Conservation (phyloP, 2,888 invertebrate species). For the Papilio elwesi region DNA sequence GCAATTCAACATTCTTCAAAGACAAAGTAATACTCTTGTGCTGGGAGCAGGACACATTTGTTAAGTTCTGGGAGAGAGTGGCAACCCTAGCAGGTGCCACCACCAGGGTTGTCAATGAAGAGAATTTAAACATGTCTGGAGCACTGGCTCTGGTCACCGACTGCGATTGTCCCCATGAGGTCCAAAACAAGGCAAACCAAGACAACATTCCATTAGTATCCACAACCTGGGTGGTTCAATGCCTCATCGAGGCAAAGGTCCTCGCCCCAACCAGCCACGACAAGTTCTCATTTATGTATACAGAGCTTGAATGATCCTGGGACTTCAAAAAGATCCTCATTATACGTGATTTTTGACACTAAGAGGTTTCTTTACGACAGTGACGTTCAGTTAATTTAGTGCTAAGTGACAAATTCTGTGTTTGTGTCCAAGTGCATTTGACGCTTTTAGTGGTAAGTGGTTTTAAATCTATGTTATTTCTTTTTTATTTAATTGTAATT, state of each 20-base stretch:
- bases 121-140: constrained; percentile 74
- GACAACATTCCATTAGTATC: constrained; percentile 87
- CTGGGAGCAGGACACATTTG: constrained; percentile 80
- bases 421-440: constrained; percentile 45
- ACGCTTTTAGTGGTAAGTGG: constrained; percentile 27
- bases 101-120: constrained; percentile 76
- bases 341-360: constrained; percentile 80
- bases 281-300: constrained; percentile 82
- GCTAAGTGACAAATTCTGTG: constrained; percentile 26
- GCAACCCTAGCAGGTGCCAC: constrained; percentile 83
- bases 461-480: neutral
- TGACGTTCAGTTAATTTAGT: constrained; percentile 41
- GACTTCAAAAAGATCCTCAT: constrained; percentile 78
- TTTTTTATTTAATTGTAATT: constrained; percentile 1
- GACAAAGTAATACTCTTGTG: constrained; percentile 80
- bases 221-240: constrained; percentile 88
- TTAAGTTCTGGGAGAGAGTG: constrained; percentile 86
- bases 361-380: constrained; percentile 50
- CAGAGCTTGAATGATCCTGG: constrained; percentile 83
- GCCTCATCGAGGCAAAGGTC: constrained; percentile 85
- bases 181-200: constrained; percentile 81
- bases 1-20: constrained; percentile 70
- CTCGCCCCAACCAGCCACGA: constrained; percentile 77
- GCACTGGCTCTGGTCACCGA: constrained; percentile 85
- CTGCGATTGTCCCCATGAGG: constrained; percentile 83